These are phyloP conservation scores for Gymnoscelis rufifasciata DNA, from an alignment of 2,888 invertebrate genomes.

Conservation along the genomic window DNA sequence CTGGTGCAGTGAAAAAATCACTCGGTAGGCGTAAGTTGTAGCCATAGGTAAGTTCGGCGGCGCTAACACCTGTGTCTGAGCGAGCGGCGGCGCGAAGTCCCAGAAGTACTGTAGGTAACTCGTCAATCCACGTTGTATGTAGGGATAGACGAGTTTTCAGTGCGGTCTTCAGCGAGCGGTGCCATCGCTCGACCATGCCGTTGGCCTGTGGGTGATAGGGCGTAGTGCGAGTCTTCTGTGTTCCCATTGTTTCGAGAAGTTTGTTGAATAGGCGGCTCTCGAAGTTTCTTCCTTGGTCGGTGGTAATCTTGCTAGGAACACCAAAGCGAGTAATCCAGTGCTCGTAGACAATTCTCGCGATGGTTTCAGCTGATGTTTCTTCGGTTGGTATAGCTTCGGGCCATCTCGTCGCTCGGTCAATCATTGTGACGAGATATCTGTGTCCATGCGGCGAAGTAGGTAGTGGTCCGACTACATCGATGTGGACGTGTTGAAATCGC, in stretches of 20 bases:
- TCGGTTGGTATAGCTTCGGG: background rate
- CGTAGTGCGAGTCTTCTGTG: background rate
- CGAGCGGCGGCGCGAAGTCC: background rate
- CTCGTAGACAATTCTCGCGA: background rate
- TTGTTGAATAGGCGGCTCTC: background rate
- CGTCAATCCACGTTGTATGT: constrained; percentile 3
- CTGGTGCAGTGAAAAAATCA: background rate
- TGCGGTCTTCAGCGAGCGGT: background rate
- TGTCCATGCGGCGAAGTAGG: background rate
- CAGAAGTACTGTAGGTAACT: constrained; percentile 2
- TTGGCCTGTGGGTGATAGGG: background rate
- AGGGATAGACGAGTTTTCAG: background rate
- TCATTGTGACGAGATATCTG: too few species aligned
- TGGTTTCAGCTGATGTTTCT: background rate
- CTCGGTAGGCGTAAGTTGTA: background rate
- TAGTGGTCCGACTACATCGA: background rate
- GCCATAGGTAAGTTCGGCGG: constrained; percentile 1
- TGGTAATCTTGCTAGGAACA: background rate
- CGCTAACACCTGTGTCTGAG: background rate
- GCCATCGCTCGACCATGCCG: background rate
- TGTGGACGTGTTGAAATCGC: background rate
- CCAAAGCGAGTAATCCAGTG: background rate
- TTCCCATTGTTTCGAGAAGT: background rate
- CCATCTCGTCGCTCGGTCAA: background rate
- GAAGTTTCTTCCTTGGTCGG: background rate